Percentiles rank a stretch among this genome's conserved stretches.
Conservation (phyloP, 2,888 invertebrate genomes). For the Odontocolon sp. region DNA sequence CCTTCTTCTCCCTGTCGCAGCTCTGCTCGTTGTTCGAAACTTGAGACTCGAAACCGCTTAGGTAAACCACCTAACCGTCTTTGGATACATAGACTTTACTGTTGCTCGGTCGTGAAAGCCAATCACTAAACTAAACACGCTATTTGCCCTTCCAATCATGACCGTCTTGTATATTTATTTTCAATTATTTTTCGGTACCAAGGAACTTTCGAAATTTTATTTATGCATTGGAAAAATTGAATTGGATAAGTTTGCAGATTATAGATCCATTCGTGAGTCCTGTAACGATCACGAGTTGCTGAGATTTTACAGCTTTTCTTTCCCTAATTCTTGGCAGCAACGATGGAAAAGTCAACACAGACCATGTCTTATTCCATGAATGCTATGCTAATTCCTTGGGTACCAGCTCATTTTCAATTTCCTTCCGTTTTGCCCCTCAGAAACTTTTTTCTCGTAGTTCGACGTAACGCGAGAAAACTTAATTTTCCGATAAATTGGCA, state of each 20-base stretch:
- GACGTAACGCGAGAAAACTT: conserved; percentile 22
- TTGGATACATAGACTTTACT: neutral
- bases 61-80: neutral
- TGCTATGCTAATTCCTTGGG: conserved; percentile 40
- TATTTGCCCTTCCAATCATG: neutral
- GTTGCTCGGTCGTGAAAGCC: neutral
- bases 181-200: no score
- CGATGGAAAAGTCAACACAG: conserved; percentile 43
- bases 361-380: conserved; percentile 17
- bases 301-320: neutral
- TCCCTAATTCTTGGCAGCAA: conserved; percentile 4
- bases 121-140: neutral
- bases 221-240: conserved; percentile 25
- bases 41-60: neutral
- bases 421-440: neutral
- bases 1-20: neutral
- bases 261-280: neutral
- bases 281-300: neutral
- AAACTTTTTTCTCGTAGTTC: conserved; percentile 21
- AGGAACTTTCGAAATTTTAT: neutral
- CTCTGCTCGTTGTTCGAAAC: neutral
- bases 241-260: conserved; percentile 35
- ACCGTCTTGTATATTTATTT: no score
- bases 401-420: neutral
- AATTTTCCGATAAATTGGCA: conserved; percentile 46